Evolutionary conservation across 1,140 invertebrate genomes (phyloP).

Genomic region (Orius insidiosus): DNA sequence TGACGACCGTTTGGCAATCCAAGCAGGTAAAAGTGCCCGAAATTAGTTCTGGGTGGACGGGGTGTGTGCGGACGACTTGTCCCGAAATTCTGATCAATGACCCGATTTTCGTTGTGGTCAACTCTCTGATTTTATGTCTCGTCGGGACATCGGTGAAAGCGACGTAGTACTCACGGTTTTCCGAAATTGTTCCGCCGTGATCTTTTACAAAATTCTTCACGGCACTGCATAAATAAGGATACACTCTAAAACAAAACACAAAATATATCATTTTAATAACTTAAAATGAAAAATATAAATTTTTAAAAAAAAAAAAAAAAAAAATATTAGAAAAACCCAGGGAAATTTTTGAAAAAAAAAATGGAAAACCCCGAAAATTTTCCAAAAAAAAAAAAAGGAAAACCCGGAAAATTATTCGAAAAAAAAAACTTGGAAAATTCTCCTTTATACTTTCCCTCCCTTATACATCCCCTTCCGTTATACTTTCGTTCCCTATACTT

Average conservation of each 20-base stretch:
- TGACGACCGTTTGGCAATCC: slow-evolving; percentile 89
- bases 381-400: too few relatives aligned
- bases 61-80: slow-evolving; percentile 95
- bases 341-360: too few relatives aligned
- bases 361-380: too few relatives aligned
- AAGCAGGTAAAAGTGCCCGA: slow-evolving; percentile 86
- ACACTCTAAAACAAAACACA: slow-evolving; percentile 49
- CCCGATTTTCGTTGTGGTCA: slow-evolving; percentile 90
- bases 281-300: too few relatives aligned
- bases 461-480: too few relatives aligned
- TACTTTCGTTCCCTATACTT: too few relatives aligned
- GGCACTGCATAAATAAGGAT: slow-evolving; percentile 85
- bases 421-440: too few relatives aligned
- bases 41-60: slow-evolving; percentile 89
- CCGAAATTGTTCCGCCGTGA: slow-evolving; percentile 44
- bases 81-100: slow-evolving; percentile 88
- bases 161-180: slow-evolving; percentile 86
- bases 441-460: too few relatives aligned
- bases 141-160: slow-evolving; percentile 86
- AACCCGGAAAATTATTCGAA: too few relatives aligned
- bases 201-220: slow-evolving; percentile 83
- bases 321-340: too few relatives aligned
- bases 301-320: too few relatives aligned
- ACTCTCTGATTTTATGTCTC: slow-evolving; percentile 76
- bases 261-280: slow-evolving; percentile 9